Base-by-base conservation (phyloP, 1,140 invertebrate species). In the Laupala kohalensis region DNA sequence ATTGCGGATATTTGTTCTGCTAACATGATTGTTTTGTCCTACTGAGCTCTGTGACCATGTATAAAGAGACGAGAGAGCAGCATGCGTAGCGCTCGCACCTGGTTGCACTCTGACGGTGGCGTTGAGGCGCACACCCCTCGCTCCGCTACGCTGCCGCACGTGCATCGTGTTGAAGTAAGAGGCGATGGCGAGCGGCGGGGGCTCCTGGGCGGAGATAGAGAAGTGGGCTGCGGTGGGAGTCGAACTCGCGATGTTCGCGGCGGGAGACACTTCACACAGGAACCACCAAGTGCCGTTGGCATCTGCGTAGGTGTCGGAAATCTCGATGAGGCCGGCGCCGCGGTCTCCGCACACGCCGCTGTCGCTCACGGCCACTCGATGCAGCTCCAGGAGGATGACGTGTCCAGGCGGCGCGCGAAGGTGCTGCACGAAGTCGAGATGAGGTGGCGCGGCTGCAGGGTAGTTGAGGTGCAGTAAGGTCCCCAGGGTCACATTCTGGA, bases 281-380 rank as follows among this genome's bases (percentile, higher is more conserved):
- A 82, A 82, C 87, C 87, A 89, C 62, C 81, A 79, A 0, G 87
- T 88, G 15, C 88, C 88, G 78, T 89, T 89, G 69, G 80, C 79
- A 72, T 88, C 87, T 0, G 86, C 85, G 77, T 89, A 89, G 71
- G 84, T 87, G 78, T 90, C 88, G 71, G 81, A 83, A 15, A 87
- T 83, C 79, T 87, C 84, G n/a, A 88, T 81, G 71, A 81, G 77
- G 0, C 83, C 81, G 25, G 77, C 78, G 2, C 78, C 79, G n/a
- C n/a, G n/a, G 1, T 81, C 78, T 6, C 78, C 80, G 68, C 79
- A 81, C n/a, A 24, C 64, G 23, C 72, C 69, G 64, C 69, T 13
- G 0, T 72, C 65, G 24, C 26, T 25, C 6, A 75, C 78, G 29
- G 79, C 78, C 5, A 84, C 79, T 37, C 79, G 75, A 73, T 83